These are phyloP conservation scores for Malacoraja senta DNA, from an alignment of 2,797 vertebrate genomes.

Conservation along the genomic window DNA sequence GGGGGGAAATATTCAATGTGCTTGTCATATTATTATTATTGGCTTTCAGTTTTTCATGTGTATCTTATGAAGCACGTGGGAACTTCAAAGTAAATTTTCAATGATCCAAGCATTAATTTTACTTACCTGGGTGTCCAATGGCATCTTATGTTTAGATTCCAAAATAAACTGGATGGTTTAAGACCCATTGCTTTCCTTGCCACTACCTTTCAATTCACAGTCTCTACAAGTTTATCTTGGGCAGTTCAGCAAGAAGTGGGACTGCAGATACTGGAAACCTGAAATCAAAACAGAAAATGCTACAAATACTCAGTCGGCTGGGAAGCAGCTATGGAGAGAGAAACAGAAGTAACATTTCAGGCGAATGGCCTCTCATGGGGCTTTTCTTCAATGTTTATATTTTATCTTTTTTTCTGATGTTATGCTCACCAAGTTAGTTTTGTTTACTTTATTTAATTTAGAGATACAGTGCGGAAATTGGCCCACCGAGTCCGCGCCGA, in stretches of 20 bases:
- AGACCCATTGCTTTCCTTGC: neutral
- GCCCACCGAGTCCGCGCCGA: too few species aligned
- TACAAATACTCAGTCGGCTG: too few species aligned
- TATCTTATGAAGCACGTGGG: neutral
- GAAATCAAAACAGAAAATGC: too few species aligned
- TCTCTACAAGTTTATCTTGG: neutral
- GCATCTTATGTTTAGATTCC: neutral
- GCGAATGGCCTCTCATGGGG: neutral
- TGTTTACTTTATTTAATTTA: too few species aligned
- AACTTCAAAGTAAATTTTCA: neutral
- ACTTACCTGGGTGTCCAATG: neutral
- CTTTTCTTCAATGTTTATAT: neutral
- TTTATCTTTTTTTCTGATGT: neutral
- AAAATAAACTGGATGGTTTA: neutral
- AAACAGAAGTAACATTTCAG: too few species aligned
- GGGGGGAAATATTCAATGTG: too few species aligned
- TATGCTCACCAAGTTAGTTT: too few species aligned
- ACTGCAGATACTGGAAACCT: neutral
- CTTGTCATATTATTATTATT: too few species aligned
- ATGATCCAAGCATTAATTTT: neutral
- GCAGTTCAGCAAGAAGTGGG: neutral
- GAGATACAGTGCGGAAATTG: too few species aligned
- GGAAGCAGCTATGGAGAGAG: too few species aligned
- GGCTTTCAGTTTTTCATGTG: neutral
- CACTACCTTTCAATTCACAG: neutral